Conservation (phyloP, 2,113 vertebrate species). For the Otolemur garnettii region DNA sequence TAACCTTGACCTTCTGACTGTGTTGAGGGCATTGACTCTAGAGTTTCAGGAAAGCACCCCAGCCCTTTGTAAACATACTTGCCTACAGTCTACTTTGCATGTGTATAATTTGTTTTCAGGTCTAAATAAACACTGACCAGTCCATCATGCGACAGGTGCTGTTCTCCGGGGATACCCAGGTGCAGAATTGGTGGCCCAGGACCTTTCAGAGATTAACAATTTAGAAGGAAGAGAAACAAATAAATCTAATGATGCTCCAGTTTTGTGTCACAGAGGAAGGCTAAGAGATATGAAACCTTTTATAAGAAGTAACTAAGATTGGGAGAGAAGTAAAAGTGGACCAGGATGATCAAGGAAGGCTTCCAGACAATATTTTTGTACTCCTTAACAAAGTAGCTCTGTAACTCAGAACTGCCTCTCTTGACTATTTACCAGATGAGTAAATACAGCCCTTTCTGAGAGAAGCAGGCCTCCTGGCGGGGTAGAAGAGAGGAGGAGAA, state of each 20-base stretch:
- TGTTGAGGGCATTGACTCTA: background rate
- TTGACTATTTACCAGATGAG: background rate
- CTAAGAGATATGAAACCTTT: background rate
- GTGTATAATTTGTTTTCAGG: slow-evolving; percentile 44
- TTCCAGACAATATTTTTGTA: background rate
- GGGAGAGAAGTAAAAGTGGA: background rate
- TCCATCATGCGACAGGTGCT: slow-evolving; percentile 1
- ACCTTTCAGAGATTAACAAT: slow-evolving; percentile 21
- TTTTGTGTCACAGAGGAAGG: background rate
- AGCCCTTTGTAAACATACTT: background rate
- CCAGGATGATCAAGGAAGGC: background rate
- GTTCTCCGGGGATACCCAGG: background rate
- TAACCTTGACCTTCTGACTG: background rate
- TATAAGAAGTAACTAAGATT: background rate
- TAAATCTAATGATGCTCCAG: background rate
- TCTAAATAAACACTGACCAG: slow-evolving; percentile 43
- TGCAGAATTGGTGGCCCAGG: slow-evolving; percentile 1
- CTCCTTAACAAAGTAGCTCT: background rate
- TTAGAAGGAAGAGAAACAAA: background rate
- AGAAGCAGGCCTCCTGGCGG: background rate
- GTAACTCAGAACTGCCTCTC: background rate
- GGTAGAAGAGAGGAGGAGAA: background rate
- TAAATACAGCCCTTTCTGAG: background rate
- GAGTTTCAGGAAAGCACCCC: background rate
- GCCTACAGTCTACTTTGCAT: background rate